phyloP scores from a whole-genome alignment of 2,888 invertebrate genomes.

The Iselma pallidipennis region DNA sequence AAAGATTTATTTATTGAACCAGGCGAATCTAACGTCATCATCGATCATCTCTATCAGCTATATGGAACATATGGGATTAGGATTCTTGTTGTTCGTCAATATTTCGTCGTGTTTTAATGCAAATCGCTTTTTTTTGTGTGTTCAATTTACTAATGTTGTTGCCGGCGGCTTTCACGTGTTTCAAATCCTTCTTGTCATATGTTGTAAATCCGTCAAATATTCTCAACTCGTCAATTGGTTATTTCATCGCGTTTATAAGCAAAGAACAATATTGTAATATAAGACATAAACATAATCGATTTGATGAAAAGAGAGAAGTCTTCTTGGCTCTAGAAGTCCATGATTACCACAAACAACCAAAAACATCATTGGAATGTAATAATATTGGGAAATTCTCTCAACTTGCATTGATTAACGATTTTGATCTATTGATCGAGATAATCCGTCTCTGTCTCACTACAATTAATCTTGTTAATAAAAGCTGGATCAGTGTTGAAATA shows the following conservation, averaged over 20 bases:
- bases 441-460: not conserved
- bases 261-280: too few species aligned
- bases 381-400: not conserved
- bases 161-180: conserved; percentile 23
- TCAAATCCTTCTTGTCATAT: conserved; percentile 13
- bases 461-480: not conserved
- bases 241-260: too few species aligned
- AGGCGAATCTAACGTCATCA: not conserved
- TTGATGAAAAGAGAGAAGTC: too few species aligned
- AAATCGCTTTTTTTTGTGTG: conserved; percentile 17
- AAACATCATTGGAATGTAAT: not conserved
- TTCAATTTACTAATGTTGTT: conserved; percentile 7
- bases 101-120: conserved; percentile 9
- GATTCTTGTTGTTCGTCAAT: not conserved
- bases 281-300: too few species aligned
- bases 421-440: not conserved
- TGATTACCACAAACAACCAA: not conserved
- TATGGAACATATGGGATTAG: not conserved
- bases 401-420: not conserved
- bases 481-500: not conserved
- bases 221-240: too few species aligned
- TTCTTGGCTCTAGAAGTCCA: too few species aligned
- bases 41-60: not conserved
- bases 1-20: not conserved
- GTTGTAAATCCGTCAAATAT: not conserved